These are phyloP conservation scores for Plestiodon gilberti DNA, from an alignment of 2,113 vertebrate species.

Conservation along the genomic window DNA sequence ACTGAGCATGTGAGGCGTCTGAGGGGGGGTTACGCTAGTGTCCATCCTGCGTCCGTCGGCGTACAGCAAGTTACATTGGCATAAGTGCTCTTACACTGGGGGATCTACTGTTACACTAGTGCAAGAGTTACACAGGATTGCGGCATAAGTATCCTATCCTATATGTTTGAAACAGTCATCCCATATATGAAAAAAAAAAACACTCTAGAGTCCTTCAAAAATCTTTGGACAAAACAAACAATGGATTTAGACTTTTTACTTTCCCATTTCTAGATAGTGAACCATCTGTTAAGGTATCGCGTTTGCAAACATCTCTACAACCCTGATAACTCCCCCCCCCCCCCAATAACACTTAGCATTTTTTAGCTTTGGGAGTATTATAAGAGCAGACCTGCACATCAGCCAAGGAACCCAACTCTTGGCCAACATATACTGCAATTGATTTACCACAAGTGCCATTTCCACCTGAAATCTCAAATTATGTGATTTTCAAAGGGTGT, in stretches of 20 bases:
- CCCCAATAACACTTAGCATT: too few relatives aligned
- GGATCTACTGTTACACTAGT: too few relatives aligned
- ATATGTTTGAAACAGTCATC: background rate
- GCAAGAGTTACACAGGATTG: too few relatives aligned
- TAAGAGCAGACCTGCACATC: background rate
- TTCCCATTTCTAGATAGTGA: too few relatives aligned
- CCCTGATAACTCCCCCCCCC: background rate
- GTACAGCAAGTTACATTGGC: too few relatives aligned
- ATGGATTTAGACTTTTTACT: background rate
- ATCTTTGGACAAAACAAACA: background rate
- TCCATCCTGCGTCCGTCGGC: too few relatives aligned
- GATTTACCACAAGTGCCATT: background rate
- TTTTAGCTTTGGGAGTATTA: background rate
- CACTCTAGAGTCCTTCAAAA: background rate
- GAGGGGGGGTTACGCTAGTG: too few relatives aligned
- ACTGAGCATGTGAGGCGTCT: too few relatives aligned
- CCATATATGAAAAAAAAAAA: background rate
- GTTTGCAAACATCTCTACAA: background rate
- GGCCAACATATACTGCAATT: background rate
- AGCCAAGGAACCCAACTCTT: background rate
- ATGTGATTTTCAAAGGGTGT: background rate
- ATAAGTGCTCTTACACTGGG: too few relatives aligned
- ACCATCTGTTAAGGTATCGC: background rate
- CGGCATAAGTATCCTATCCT: background rate
- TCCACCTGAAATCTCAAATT: background rate